These are phyloP conservation scores for Pseudorasbora parva DNA, from an alignment of 2,113 vertebrate species.

Conservation along the genomic window DNA sequence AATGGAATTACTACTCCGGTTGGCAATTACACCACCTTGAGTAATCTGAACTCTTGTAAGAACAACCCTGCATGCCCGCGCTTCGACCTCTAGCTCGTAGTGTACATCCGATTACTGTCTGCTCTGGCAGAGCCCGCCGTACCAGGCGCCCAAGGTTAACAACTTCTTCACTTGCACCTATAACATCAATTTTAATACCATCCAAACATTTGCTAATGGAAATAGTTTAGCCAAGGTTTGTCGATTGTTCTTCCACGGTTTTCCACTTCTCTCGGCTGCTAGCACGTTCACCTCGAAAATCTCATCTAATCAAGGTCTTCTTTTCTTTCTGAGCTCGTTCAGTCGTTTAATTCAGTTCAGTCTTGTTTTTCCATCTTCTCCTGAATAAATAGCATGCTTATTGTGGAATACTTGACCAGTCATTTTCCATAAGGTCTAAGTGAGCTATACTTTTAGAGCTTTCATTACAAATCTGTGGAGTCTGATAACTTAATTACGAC, in stretches of 20 bases:
- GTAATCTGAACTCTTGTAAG: slow-evolving; percentile 48
- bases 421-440: background rate
- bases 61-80: slow-evolving; percentile 2
- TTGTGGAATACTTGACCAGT: background rate
- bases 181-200: slow-evolving; percentile 1
- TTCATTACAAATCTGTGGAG: background rate
- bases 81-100: slow-evolving; percentile 44
- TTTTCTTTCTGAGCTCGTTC: slow-evolving; percentile 1
- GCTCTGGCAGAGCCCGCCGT: background rate
- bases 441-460: background rate
- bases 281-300: slow-evolving; percentile 6
- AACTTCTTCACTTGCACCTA: slow-evolving; percentile 20
- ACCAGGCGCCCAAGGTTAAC: slow-evolving; percentile 39
- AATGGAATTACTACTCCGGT: slow-evolving; percentile 48
- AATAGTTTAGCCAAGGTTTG: slow-evolving; percentile 49
- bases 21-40: slow-evolving; percentile 41
- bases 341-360: background rate
- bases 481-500: background rate
- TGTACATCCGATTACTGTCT: slow-evolving; percentile 24
- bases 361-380: slow-evolving; percentile 24
- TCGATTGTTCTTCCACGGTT: slow-evolving; percentile 13
- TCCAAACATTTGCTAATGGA: slow-evolving; percentile 36
- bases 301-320: slow-evolving; percentile 35
- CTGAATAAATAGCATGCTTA: background rate
- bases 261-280: slow-evolving; percentile 25